Evolutionary conservation across 2,797 vertebrate species (phyloP), one percentile per base, ranked within the genome.

Genomic region (Esox lucius): DNA sequence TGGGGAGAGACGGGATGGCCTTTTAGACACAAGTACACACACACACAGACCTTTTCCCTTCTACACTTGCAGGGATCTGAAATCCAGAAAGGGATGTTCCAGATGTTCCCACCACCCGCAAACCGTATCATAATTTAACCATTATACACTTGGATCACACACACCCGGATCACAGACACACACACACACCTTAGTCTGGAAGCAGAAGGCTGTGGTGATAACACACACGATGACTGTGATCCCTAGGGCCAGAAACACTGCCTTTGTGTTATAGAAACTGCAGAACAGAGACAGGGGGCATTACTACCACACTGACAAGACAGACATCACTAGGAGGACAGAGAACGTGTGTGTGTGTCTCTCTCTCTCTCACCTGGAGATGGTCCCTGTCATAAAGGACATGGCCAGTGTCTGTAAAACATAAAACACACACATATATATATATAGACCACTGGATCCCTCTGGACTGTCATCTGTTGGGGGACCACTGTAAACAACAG

Each of bases 111-210:
- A 42, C 42, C 8, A 42, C 42, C 42, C 8, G 42, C 8, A 46
- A 46, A 46, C 33, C 33, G 35, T 5, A 35, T 33, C 5, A 35
- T 5, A 35, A 35, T 33, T 33, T 5, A 35, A 35, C 33, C 33
- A 2, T 35, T n/a, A n/a, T n/a, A n/a, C n/a, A n/a, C n/a, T n/a
- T n/a, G n/a, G n/a, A n/a, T n/a, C n/a, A n/a, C n/a, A n/a, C n/a
- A n/a, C n/a, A n/a, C n/a, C n/a, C n/a, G n/a, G n/a, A n/a, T n/a
- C n/a, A n/a, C n/a, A n/a, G n/a, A n/a, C n/a, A n/a, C n/a, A n/a
- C n/a, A n/a, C n/a, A 1, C n/a, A 13, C 26, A 59, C 98, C 96
- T 98, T 99, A 31, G 98, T 99, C 91, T 99, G 98, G 89, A 99
- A 98, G 90, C 98, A 98, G 94, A 99, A 99, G 87, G 99, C 80